Percentiles rank a stretch among this genome's conserved stretches.
phyloP scores from a whole-genome alignment of 2,797 vertebrate species.

The Smutsia gigantea region DNA sequence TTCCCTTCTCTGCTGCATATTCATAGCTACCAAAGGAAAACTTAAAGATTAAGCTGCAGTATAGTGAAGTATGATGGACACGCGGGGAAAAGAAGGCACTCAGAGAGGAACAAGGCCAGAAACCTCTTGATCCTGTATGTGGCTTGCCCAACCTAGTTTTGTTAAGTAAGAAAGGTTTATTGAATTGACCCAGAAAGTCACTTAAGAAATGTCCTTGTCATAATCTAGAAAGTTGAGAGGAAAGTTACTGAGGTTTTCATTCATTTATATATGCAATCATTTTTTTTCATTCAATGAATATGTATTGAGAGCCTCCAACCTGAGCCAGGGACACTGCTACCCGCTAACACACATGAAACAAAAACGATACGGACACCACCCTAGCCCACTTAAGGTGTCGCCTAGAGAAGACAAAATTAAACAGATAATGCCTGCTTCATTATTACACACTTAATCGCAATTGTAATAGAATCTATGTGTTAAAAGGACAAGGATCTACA shows the following conservation, averaged over 20 bases:
- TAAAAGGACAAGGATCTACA: background rate
- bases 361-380: background rate
- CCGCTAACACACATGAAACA: background rate
- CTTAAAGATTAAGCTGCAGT: background rate
- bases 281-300: background rate
- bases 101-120: background rate
- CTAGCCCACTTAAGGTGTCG: background rate
- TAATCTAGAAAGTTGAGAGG: background rate
- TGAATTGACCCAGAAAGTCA: background rate
- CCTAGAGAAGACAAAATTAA: background rate
- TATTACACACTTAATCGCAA: background rate
- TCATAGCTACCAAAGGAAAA: background rate
- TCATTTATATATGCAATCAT: background rate
- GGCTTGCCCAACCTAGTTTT: background rate
- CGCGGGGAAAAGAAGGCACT: background rate
- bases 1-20: background rate
- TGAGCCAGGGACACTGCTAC: background rate
- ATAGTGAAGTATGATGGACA: background rate
- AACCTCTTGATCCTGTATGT: background rate
- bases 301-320: background rate
- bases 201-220: background rate
- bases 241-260: background rate
- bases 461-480: background rate
- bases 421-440: background rate
- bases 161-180: background rate